These are phyloP conservation scores for Temnothorax unifasciatus DNA, from an alignment of 2,888 invertebrate species.

Conservation along the genomic window DNA sequence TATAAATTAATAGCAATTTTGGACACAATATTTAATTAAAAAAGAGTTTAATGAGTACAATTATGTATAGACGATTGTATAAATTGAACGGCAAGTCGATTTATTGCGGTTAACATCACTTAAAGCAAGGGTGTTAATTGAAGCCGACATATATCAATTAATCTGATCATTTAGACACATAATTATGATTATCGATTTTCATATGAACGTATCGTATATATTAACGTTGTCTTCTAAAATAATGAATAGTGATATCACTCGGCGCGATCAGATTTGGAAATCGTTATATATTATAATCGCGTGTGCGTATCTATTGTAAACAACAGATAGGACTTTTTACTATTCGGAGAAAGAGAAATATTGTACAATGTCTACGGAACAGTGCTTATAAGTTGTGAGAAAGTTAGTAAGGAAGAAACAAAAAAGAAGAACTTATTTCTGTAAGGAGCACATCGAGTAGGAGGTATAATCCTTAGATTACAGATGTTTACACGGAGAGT, in stretches of 20 bases:
- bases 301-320: conserved; percentile 1
- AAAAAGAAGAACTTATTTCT: conserved; percentile 26
- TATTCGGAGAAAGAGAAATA: conserved; percentile 3
- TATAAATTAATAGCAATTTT: not conserved
- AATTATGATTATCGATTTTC: conserved; percentile 35
- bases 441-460: conserved; percentile 48
- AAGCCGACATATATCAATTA: conserved; percentile 15
- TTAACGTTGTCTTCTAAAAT: conserved; percentile 16
- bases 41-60: no score
- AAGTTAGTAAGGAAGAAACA: conserved; percentile 15
- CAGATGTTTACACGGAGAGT: conserved; percentile 62
- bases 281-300: conserved; percentile 27
- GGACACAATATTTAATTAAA: no score
- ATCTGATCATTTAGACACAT: not conserved
- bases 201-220: conserved; percentile 9
- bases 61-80: conserved; percentile 23
- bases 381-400: conserved; percentile 15
- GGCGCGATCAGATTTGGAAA: not conserved
- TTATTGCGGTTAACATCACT: not conserved
- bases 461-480: conserved; percentile 49
- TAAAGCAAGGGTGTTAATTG: conserved; percentile 6
- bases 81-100: conserved; percentile 1
- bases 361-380: conserved; percentile 1
- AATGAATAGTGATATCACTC: conserved; percentile 18
- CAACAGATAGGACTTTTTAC: conserved; percentile 22